Base-by-base conservation (phyloP, 1,140 invertebrate genomes). In the Hycleus phaleratus region DNA sequence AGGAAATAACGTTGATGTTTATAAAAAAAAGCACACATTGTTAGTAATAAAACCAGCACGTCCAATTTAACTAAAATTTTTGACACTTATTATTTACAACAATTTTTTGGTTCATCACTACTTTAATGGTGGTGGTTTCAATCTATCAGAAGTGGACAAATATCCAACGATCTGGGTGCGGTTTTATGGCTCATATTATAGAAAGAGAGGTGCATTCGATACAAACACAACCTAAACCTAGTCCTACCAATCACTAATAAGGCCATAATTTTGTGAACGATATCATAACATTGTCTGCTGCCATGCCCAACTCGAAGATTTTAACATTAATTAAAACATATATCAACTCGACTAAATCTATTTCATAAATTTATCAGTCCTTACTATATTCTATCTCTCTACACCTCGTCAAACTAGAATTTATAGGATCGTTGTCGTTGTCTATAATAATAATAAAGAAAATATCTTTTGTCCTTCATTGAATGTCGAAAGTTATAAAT, bases 151-250 rank as follows among this genome's bases (percentile, higher is more conserved):
- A 25, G 56, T 11, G 38, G 32, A 55, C 18, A 40, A 42, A 60
- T 60, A 60, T 60, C 54, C 49, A 42, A 38, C 40, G 52, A 43
- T 43, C 42, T 46, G 46, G 59, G 59, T 38, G 59, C 59, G 59
- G 59, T 53, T 60, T 60, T 60, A 60, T 60, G 49, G 59, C 59
- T 52, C 59, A 56, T 60, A 60, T 18, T 18, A 6, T 60, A 60
- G 38, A 53, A 7, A 42, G 40, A 32, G 32, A 32, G 32, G 32
- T 60, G 58, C 38, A 51, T 47, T 56, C 52, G 10, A 42, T 10
- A 42, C 11, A 56, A 60, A 60, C 55, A 60, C 51, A 43, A 32
- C 25, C 25, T 11, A 51, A 39, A 38, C 39, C 43, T 32, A 32
- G 4, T 32, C 32, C 38, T 40, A 55, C 60, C 56, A 62, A 62